Percentiles rank a stretch among this genome's conserved stretches.
phyloP scores from a whole-genome alignment of 1,140 invertebrate genomes.

The Vanessa tameamea region DNA sequence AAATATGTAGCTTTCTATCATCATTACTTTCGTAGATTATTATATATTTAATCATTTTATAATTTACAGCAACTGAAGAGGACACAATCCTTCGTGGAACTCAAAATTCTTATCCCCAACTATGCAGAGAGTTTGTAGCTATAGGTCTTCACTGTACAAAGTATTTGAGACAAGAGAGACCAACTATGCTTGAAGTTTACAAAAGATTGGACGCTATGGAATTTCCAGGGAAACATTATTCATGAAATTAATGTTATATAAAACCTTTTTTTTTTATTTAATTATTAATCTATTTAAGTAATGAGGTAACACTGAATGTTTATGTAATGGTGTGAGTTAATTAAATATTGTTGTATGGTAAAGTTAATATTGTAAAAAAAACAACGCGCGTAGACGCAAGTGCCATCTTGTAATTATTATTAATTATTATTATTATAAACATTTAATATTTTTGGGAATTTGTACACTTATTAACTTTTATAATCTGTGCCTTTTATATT shows the following conservation, averaged over 20 bases:
- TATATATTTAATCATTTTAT: not conserved
- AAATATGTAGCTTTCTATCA: too few relatives aligned
- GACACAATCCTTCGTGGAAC: constrained; percentile 50
- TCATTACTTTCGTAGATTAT: too few relatives aligned
- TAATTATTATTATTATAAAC: not conserved
- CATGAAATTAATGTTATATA: constrained; percentile 11
- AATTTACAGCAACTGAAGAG: constrained; percentile 54
- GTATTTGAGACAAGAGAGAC: constrained; percentile 44
- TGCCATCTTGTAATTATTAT: not conserved
- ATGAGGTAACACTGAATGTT: too few relatives aligned
- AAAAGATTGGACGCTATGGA: constrained; percentile 50
- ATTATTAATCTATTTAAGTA: not conserved
- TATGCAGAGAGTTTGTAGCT: constrained; percentile 59
- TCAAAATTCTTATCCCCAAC: constrained; percentile 44
- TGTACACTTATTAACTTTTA: too few relatives aligned
- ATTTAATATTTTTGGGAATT: not conserved
- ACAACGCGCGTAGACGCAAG: not conserved
- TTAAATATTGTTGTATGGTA: too few relatives aligned
- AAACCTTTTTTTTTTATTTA: not conserved
- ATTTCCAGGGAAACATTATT: constrained; percentile 41
- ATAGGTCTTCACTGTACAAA: constrained; percentile 61
- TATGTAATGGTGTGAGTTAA: too few relatives aligned
- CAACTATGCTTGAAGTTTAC: constrained; percentile 65
- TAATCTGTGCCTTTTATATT: too few relatives aligned
- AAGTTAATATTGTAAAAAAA: too few relatives aligned